Percentiles rank a stretch among this genome's conserved stretches.
Evolutionary conservation across 2,888 invertebrate genomes (phyloP).

Genomic region (Lasioglossum figueresi): DNA sequence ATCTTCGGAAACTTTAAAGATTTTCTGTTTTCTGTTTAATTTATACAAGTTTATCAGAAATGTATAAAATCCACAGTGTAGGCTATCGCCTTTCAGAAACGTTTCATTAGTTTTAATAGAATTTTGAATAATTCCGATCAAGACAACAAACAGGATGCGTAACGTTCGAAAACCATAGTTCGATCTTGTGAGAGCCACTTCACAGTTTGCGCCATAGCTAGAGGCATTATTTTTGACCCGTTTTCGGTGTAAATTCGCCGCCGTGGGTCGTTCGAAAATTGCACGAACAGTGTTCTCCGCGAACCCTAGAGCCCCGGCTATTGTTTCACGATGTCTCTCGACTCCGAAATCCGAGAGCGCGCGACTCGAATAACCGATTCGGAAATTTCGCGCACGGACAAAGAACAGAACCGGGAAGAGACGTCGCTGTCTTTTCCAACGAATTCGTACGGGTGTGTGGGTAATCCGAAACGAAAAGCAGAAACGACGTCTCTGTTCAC

Average conservation of each 20-base stretch:
- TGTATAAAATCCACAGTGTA: too few species aligned
- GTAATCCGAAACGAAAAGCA: constrained; percentile 36
- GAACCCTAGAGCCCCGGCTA: constrained; percentile 3
- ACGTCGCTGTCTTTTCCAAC: neutral
- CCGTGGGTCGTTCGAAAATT: neutral
- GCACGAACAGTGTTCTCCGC: neutral
- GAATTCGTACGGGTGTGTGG: neutral
- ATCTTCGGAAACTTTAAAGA: too few species aligned
- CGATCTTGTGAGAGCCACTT: neutral
- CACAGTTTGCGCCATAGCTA: neutral
- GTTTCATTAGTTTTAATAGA: neutral
- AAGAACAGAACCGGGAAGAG: neutral
- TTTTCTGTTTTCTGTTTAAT: too few species aligned
- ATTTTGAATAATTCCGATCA: neutral
- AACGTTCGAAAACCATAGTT: neutral
- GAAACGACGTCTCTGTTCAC: neutral
- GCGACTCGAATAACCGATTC: constrained; percentile 6
- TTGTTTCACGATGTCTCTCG: neutral
- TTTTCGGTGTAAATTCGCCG: neutral
- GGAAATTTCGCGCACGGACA: constrained; percentile 16
- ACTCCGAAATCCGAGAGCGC: constrained; percentile 11
- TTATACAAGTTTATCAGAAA: too few species aligned
- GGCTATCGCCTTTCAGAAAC: too few species aligned
- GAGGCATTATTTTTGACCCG: neutral
- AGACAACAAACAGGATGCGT: neutral